A percentile compares a stretch with the other conserved stretches of the same genome.
These are phyloP conservation scores for Gallinago solitaria DNA, from an alignment of 2,797 vertebrate genomes.

Conservation along the genomic window DNA sequence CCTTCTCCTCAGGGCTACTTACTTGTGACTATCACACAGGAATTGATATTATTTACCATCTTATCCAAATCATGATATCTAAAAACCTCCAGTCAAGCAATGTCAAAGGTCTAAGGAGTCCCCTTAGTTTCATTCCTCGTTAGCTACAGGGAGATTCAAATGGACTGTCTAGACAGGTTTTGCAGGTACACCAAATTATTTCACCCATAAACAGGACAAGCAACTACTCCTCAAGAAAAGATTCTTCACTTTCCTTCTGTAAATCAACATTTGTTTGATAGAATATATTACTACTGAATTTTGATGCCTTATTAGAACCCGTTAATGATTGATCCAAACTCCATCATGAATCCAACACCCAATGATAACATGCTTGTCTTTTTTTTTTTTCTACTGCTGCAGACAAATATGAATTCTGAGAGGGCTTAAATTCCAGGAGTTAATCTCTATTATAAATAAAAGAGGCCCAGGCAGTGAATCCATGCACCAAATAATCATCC, in stretches of 20 bases:
- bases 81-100: neutral
- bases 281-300: neutral
- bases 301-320: neutral
- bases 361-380: neutral
- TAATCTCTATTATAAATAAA: neutral
- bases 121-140: neutral
- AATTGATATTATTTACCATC: neutral
- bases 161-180: neutral
- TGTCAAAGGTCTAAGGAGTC: neutral
- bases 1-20: neutral
- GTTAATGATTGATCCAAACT: neutral
- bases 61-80: neutral
- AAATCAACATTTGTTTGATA: neutral
- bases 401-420: neutral
- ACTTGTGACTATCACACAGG: neutral
- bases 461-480: neutral
- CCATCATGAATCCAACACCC: neutral
- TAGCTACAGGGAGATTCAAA: neutral
- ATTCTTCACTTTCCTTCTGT: neutral
- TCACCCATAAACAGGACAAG: neutral
- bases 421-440: neutral
- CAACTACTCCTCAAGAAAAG: neutral
- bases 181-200: neutral
- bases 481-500: neutral
- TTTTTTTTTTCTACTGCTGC: neutral